Conservation (phyloP, 2,797 vertebrate genomes). For the Tragopan temminckii region DNA sequence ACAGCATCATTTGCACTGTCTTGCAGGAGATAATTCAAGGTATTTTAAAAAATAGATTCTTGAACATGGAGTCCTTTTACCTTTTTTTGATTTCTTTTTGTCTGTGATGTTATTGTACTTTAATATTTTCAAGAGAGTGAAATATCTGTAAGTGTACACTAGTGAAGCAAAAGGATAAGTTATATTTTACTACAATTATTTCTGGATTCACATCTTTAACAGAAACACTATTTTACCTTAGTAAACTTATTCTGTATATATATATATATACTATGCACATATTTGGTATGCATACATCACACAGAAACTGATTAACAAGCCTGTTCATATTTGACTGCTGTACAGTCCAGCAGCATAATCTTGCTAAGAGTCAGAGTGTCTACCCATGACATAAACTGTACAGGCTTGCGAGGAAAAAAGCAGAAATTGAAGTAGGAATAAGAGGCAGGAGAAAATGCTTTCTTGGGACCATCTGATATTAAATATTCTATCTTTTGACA, state of each 20-base stretch:
- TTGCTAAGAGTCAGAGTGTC: not conserved
- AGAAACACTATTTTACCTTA: not conserved
- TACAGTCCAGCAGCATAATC: not conserved
- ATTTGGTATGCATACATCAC: rapidly evolving
- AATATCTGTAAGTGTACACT: not conserved
- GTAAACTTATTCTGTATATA: not conserved
- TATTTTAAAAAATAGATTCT: not conserved
- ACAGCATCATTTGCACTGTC: not conserved
- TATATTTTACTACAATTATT: not conserved
- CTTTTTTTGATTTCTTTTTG: conserved; percentile 14
- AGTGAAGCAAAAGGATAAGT: not conserved
- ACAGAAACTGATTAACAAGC: not conserved
- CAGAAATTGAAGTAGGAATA: not conserved
- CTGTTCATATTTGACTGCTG: not conserved
- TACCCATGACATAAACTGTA: not conserved
- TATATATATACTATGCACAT: not conserved
- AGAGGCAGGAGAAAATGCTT: not conserved
- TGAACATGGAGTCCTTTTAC: conserved; percentile 9
- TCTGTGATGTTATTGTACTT: not conserved
- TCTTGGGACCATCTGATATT: not conserved
- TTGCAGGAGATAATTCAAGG: not conserved
- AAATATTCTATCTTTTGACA: not conserved
- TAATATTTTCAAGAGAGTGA: conserved; percentile 22
- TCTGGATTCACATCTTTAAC: not conserved
- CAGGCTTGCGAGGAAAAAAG: not conserved